Evolutionary conservation across 2,797 vertebrate species (phyloP).

Genomic region (Hemitrygon akajei): DNA sequence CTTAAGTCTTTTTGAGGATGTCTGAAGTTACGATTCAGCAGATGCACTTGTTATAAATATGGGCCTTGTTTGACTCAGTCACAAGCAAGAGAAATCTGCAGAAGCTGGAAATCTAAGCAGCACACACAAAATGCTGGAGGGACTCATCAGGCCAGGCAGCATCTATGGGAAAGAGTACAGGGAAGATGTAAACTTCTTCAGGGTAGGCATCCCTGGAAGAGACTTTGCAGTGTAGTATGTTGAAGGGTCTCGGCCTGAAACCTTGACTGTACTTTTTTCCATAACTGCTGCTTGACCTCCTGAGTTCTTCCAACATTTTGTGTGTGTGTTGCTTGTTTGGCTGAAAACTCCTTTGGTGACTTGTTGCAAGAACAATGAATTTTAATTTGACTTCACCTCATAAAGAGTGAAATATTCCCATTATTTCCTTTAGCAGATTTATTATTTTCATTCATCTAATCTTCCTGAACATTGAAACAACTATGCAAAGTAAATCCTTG

Average conservation of each 20-base stretch:
- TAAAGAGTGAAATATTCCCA: background rate
- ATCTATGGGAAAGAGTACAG: too few relatives aligned
- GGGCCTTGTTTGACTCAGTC: background rate
- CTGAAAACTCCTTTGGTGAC: conserved; percentile 41
- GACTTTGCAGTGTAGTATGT: too few relatives aligned
- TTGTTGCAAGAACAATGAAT: conserved; percentile 25
- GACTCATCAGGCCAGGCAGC: too few relatives aligned
- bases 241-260: too few relatives aligned
- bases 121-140: too few relatives aligned
- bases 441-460: background rate
- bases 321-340: conserved; percentile 30
- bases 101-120: too few relatives aligned
- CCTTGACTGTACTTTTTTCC: too few relatives aligned
- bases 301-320: too few relatives aligned
- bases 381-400: background rate
- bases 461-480: conserved; percentile 10
- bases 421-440: background rate
- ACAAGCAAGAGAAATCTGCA: too few relatives aligned
- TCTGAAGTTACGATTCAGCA: background rate
- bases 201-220: too few relatives aligned
- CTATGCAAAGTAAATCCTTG: conserved; percentile 9
- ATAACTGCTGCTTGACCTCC: too few relatives aligned
- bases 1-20: background rate
- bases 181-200: too few relatives aligned
- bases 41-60: conserved; percentile 28